Evolutionary conservation across 1,140 invertebrate species (phyloP).

Genomic region (Polyergus mexicanus): DNA sequence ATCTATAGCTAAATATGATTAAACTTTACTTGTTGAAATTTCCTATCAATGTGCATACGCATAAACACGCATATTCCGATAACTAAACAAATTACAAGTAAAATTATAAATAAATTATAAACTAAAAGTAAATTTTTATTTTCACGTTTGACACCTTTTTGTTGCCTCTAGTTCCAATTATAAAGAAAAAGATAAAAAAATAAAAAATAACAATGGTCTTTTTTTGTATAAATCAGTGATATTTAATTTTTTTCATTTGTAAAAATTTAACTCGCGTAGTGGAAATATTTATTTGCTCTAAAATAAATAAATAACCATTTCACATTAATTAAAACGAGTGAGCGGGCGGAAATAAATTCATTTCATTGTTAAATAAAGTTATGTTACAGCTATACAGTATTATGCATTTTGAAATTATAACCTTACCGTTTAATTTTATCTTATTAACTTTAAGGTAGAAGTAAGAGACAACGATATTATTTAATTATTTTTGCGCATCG

Average conservation of each 20-base stretch:
- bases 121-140: not conserved
- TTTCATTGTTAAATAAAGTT: not conserved
- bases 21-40: not conserved
- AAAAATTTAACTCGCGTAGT: not conserved
- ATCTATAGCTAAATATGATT: not conserved
- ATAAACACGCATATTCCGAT: not conserved
- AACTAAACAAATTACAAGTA: not conserved
- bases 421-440: slow-evolving; percentile 20
- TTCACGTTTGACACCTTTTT: not conserved
- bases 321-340: slow-evolving; percentile 14
- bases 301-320: slow-evolving; percentile 20
- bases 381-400: not conserved
- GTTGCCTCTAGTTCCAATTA: not conserved
- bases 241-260: not conserved
- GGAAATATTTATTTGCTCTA: slow-evolving; percentile 20
- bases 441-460: not conserved
- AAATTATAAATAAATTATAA: no score
- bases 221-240: slow-evolving; percentile 4
- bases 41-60: not conserved
- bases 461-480: not conserved
- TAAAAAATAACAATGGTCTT: not conserved
- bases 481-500: not conserved
- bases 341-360: not conserved
- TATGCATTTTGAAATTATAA: not conserved
- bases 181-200: no score